Evolutionary conservation across 2,797 vertebrate species (phyloP).

Genomic region (Chloroceryle inda): DNA sequence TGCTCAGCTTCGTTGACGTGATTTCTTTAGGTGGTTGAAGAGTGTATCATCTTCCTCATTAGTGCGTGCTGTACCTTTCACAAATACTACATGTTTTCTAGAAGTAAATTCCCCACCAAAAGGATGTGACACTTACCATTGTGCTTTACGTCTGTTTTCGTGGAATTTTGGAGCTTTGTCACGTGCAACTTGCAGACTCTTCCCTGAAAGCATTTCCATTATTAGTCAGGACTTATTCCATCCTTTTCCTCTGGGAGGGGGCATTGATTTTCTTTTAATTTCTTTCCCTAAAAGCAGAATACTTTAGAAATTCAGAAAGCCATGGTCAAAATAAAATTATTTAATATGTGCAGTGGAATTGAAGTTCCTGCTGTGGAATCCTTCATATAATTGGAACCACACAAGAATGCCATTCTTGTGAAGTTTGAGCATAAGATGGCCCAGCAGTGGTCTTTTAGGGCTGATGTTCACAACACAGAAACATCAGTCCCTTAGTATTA

Average conservation of each 20-base stretch:
- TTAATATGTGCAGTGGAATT: not conserved
- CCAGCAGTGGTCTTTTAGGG: not conserved
- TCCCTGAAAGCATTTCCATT: not conserved
- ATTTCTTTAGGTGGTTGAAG: not conserved
- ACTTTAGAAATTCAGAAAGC: not conserved
- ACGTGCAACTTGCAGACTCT: not conserved
- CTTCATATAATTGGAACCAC: not conserved
- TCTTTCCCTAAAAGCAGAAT: not conserved
- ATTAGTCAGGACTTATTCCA: not conserved
- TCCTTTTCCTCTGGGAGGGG: not conserved
- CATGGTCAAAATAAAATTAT: not conserved
- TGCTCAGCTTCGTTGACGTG: not conserved
- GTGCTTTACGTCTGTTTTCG: too few relatives aligned
- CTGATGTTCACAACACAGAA: not conserved
- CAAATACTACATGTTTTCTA: not conserved
- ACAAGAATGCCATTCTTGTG: conserved; percentile 5
- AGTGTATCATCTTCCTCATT: not conserved
- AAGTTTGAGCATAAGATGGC: not conserved
- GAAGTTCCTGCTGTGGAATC: not conserved
- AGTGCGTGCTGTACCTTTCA: not conserved
- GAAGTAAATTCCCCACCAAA: not conserved
- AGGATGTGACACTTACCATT: not conserved
- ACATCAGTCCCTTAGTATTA: not conserved
- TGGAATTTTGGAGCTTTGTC: not conserved
- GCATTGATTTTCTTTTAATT: not conserved